These are phyloP conservation scores for Xiphophorus maculatus DNA, from an alignment of 2,113 vertebrate genomes.

Conservation along the genomic window DNA sequence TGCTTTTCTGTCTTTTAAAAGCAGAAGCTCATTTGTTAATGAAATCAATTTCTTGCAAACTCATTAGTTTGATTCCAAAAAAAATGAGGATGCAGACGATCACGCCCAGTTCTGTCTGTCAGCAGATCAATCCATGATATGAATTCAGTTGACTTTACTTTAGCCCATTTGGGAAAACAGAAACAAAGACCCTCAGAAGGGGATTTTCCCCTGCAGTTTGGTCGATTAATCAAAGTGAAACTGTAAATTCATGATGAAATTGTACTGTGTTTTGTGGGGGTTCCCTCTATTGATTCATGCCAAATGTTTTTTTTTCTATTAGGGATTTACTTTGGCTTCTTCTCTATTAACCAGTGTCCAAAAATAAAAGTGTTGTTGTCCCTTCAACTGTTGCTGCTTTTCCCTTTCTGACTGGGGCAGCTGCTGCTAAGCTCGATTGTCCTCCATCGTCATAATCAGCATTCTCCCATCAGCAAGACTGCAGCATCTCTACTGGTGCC, in stretches of 20 bases:
- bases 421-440: conserved; percentile 22
- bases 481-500: conserved; percentile 3
- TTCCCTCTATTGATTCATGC: conserved; percentile 14
- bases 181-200: not conserved
- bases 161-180: not conserved
- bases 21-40: not conserved
- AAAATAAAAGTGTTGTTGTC: not conserved
- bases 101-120: conserved; percentile 19
- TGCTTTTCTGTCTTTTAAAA: not conserved
- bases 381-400: conserved; percentile 29
- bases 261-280: conserved; percentile 9
- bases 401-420: conserved; percentile 30
- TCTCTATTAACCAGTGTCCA: not conserved
- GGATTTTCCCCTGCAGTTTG: conserved; percentile 10
- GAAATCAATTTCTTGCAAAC: not conserved
- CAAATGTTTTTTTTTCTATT: not conserved
- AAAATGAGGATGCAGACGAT: conserved; percentile 29
- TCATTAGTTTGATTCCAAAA: not conserved
- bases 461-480: conserved; percentile 17
- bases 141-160: not conserved
- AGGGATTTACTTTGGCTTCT: not conserved
- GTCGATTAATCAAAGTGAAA: conserved; percentile 43
- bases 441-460: conserved; percentile 29
- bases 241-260: not conserved
- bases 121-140: not conserved